Evolutionary conservation across 2,113 vertebrate species (phyloP), one percentile per base, ranked within the genome.

Genomic region (Oncorhynchus nerka): DNA sequence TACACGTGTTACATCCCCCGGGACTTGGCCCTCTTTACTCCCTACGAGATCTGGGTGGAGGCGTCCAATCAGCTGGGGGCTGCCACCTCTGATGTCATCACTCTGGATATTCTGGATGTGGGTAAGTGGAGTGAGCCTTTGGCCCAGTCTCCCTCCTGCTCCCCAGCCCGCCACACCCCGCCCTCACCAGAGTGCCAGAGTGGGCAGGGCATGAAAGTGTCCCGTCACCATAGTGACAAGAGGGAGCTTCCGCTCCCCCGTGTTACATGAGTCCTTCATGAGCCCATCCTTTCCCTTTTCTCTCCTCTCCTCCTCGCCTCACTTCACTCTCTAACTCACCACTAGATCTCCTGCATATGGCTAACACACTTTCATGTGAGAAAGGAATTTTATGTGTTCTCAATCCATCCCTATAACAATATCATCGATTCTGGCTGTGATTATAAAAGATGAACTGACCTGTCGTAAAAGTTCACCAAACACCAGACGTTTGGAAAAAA

Each of bases 31-130:
- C 95, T 98, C 76, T 98, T 98, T 83, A 98, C 97, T 0, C 97
- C 97, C 0, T 98, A 98, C 1, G 95, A 98, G 91, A 96, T 98
- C 87, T 98, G 97, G 96, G 96, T 98, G 77, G 95, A 97, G 84
- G 97, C 96, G 0, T 89, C 94, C 89, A 98, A 98, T 90, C 93
- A 95, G 65, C 92, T 98, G 28, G 97, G 97, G 75, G 94, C 95
- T 0, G 93, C 95, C 5, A 90, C 92, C 71, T 97, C 97, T 0
- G 95, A 97, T 1, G 92, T 97, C 75, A 91, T 94, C 88, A 96
- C 94, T 16, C 80, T 98, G 90, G 97, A 98, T 85, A 95, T 98
- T 84, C 93, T 98, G 0, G 96, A 98, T 73, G 95, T 98, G 86
- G 96, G 97, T 97, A 91, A 95, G 97, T 87, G 26, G 61, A 26